Base-by-base conservation (phyloP, 2,113 vertebrate species). In the Furnarius figulus region DNA sequence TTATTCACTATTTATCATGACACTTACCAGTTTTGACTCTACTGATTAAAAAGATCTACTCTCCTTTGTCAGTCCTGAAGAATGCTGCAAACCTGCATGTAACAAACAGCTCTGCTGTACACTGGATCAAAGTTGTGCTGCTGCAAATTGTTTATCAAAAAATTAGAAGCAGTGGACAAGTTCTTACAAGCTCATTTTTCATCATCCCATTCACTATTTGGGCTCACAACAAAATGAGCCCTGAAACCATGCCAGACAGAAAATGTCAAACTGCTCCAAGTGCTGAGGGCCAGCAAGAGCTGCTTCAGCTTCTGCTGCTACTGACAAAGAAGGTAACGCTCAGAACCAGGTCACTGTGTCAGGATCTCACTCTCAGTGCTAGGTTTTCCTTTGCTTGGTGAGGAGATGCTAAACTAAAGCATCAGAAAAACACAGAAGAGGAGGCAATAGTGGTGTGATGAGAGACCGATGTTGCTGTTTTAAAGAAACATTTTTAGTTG, bases 261-360 rank as follows among this genome's bases (percentile, higher is more conserved):
- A 95, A 96, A 96, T 18, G 63, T 66, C 95, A 89, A 95, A 95
- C 74, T 87, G 93, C 77, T 97, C 75, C 79, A 91, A 94, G 91
- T 83, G 75, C 78, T 0, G 5, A 94, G 84, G 96, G 95, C 95
- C 96, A 92, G 93, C 12, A 5, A 5, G 78, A 89, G 82, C 86
- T 88, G 84, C 84, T 93, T 91, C 66, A 61, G 96, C 89, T 95
- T 83, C 89, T 89, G 87, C 91, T 33, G 66, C 93, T 66, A 39
- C 86, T 47, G 82, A 92, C 80, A 86, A 93, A 95, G 97, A 89
- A 95, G 46, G 96, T 68, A 65, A 92, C 62, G 89, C 81, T 82
- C 81, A 90, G 95, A 98, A 98, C 5, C 93, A 97, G 98, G 98
- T 98, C 98, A 98, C 96, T 97, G 52, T 98, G 98, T 97, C 98